A percentile compares a stretch with the other conserved stretches of the same genome.
Conservation (phyloP, 2,113 vertebrate genomes). For the Ahaetulla prasina region DNA sequence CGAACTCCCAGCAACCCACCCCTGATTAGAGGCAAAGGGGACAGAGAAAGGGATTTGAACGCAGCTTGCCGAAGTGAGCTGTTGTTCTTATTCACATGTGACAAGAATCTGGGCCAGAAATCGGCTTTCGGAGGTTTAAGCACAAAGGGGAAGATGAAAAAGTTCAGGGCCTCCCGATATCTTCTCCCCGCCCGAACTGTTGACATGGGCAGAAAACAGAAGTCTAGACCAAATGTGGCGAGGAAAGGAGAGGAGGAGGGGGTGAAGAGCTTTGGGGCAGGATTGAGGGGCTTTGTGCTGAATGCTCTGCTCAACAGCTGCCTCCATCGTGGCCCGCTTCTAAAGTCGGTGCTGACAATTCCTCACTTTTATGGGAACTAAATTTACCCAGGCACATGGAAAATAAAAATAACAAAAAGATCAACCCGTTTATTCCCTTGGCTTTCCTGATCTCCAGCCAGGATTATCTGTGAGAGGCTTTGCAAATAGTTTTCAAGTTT, state of each 20-base stretch:
- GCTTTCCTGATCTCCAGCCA: conserved; percentile 52
- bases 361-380: conserved; percentile 69
- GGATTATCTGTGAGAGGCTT: conserved; percentile 52
- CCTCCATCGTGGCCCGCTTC: conserved; percentile 57
- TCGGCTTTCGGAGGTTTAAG: not conserved
- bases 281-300: conserved; percentile 46
- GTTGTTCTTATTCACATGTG: not conserved
- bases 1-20: too few species aligned
- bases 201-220: not conserved
- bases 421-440: conserved; percentile 33
- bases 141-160: not conserved
- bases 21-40: not conserved
- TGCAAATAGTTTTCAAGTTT: conserved; percentile 39
- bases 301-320: conserved; percentile 57
- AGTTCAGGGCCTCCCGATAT: not conserved
- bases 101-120: not conserved
- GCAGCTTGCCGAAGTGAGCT: not conserved
- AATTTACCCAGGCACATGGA: conserved; percentile 66
- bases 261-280: not conserved
- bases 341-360: conserved; percentile 61
- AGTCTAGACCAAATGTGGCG: not conserved
- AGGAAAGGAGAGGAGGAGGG: not conserved
- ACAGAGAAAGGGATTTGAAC: not conserved
- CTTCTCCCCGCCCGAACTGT: not conserved
- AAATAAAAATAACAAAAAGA: conserved; percentile 48